Evolutionary conservation across 2,888 invertebrate species (phyloP).

Genomic region (Metopia argyrocephala): DNA sequence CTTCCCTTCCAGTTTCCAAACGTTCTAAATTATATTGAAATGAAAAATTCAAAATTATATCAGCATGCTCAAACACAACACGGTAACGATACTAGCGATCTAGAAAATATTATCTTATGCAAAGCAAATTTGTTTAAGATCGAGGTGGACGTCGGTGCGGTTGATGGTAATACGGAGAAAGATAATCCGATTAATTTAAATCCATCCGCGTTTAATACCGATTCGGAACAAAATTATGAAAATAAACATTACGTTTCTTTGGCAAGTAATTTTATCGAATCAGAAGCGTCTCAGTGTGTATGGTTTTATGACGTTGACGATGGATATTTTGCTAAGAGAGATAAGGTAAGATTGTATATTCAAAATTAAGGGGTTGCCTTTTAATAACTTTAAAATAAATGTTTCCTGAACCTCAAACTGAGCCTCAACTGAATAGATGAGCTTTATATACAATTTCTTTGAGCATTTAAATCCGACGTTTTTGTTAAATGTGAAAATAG

Average conservation of each 20-base stretch:
- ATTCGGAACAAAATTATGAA: neutral
- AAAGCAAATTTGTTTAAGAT: slow-evolving; percentile 57
- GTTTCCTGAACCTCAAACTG: too few relatives aligned
- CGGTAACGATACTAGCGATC: slow-evolving; percentile 70
- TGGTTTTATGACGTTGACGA: neutral
- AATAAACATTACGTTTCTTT: neutral
- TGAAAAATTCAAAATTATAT: slow-evolving; percentile 44
- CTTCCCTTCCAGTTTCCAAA: neutral
- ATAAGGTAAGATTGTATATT: neutral
- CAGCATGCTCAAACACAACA: slow-evolving; percentile 73
- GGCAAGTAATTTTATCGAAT: neutral
- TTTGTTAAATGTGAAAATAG: too few relatives aligned
- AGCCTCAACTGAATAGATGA: too few relatives aligned
- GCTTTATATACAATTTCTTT: too few relatives aligned
- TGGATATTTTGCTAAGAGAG: neutral
- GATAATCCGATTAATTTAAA: neutral
- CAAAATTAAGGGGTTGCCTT: too few relatives aligned
- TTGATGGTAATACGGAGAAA: neutral
- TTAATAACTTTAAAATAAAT: too few relatives aligned
- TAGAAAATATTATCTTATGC: slow-evolving; percentile 74
- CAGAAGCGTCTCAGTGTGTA: neutral
- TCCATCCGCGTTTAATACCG: neutral
- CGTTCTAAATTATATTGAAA: neutral
- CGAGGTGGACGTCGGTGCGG: neutral
- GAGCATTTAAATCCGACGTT: too few relatives aligned